Conservation (phyloP, 2,888 invertebrate species). For the Cheilosia variabilis region DNA sequence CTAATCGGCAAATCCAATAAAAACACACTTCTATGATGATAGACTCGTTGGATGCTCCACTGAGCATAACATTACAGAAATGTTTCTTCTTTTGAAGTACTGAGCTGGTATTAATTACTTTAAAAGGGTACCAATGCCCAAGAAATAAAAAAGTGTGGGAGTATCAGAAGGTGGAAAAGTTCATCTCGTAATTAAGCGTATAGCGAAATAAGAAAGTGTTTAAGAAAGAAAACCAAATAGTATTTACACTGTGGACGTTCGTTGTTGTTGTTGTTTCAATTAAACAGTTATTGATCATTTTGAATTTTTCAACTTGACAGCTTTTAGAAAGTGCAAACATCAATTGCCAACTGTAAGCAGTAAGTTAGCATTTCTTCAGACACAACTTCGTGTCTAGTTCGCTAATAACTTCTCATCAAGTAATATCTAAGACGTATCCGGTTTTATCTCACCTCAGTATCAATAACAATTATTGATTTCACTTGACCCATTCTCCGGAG, state of each 20-base stretch:
- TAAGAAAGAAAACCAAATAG: neutral
- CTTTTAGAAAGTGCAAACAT: conserved; percentile 65
- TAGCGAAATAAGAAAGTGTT: neutral
- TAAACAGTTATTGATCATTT: too few species aligned
- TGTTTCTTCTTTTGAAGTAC: conserved; percentile 42
- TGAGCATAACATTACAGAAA: conserved; percentile 64
- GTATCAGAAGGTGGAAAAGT: neutral
- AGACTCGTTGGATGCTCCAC: conserved; percentile 41
- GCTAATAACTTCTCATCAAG: conserved; percentile 39
- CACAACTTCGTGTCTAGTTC: conserved; percentile 6
- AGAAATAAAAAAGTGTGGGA: neutral
- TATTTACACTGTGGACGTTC: neutral
- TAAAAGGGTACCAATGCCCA: conserved; percentile 27
- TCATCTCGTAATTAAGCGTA: neutral
- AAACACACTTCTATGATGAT: conserved; percentile 35
- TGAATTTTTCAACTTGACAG: neutral
- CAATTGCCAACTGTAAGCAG: too few species aligned
- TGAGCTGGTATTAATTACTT: conserved; percentile 37
- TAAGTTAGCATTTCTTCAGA: conserved; percentile 26
- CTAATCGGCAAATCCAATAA: conserved; percentile 52
- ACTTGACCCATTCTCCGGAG: conserved; percentile 58
- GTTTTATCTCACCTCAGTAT: conserved; percentile 45
- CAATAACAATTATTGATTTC: conserved; percentile 55
- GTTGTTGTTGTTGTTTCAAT: too few species aligned
- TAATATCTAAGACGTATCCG: conserved; percentile 51